Conservation (phyloP, 2,113 vertebrate genomes). For the Lethenteron reissneri region DNA sequence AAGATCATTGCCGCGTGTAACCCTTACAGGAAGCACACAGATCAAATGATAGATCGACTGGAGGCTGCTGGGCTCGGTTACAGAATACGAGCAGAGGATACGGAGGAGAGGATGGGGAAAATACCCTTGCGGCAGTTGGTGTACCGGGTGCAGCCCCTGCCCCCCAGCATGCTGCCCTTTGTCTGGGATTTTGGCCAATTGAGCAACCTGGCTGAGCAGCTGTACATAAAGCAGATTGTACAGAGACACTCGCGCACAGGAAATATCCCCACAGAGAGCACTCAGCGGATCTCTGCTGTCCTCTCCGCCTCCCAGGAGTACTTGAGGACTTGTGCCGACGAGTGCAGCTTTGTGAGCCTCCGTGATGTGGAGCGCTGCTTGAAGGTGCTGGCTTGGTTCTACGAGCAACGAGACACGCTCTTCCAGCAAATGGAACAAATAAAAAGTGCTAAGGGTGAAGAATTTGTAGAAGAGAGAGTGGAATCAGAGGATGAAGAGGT, state of each 20-base stretch:
- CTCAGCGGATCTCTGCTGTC: conserved; percentile 19
- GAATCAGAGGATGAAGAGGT: background rate
- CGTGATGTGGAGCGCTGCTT: conserved; percentile 37
- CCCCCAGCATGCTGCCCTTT: conserved; percentile 34
- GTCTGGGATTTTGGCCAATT: conserved; percentile 45
- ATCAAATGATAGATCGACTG: conserved; percentile 26
- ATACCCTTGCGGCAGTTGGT: conserved; percentile 35
- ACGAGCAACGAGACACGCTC: conserved; percentile 17
- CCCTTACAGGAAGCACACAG: conserved; percentile 32
- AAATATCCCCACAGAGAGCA: conserved; percentile 14
- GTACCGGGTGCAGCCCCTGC: conserved; percentile 35
- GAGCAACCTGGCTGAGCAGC: conserved; percentile 25
- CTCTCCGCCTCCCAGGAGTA: conserved; percentile 29
- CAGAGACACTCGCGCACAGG: conserved; percentile 17
- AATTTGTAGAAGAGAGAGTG: background rate
- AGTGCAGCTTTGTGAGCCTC: conserved; percentile 41
- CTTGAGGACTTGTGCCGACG: conserved; percentile 22
- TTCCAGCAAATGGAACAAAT: conserved; percentile 10
- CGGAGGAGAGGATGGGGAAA: conserved; percentile 29
- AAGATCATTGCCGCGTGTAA: conserved; percentile 42
- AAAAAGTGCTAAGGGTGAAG: background rate
- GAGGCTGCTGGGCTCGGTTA: conserved; percentile 37
- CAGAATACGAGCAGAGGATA: conserved; percentile 28
- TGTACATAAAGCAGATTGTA: conserved; percentile 35
- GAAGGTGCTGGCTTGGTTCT: conserved; percentile 31